Percentiles rank a stretch among this genome's conserved stretches.
Evolutionary conservation across 2,113 vertebrate species (phyloP).

Genomic region (Sigmodon hispidus): DNA sequence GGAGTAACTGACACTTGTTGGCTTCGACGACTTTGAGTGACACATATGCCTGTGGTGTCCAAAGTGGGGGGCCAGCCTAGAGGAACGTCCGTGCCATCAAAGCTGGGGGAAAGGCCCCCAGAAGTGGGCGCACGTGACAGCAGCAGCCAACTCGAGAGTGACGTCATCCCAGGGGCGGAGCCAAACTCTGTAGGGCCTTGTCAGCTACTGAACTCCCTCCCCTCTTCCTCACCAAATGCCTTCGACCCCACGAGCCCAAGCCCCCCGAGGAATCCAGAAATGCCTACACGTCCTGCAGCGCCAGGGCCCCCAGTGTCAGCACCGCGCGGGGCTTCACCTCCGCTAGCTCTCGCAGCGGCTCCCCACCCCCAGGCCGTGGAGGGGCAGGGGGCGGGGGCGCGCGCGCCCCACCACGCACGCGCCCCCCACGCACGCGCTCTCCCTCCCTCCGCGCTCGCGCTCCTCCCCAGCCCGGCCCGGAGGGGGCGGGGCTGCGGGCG

Average conservation of each 20-base stretch:
- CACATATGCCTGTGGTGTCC: neutral
- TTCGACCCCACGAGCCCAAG: neutral
- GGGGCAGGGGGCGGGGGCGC: constrained; percentile 70
- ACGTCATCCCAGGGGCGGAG: constrained; percentile 73
- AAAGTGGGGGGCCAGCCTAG: neutral
- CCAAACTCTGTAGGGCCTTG: constrained; percentile 50
- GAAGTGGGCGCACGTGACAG: constrained; percentile 74
- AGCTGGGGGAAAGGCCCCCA: constrained; percentile 43
- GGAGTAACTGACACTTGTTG: neutral
- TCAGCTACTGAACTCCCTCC: neutral
- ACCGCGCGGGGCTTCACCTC: accelerated
- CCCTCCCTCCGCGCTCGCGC: constrained; percentile 71
- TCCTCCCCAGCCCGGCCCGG: constrained; percentile 65
- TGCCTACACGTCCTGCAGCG: neutral
- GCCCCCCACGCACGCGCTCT: constrained; percentile 78
- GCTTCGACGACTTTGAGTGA: neutral
- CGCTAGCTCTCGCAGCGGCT: neutral
- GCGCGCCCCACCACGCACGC: constrained; percentile 54
- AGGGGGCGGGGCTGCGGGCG: constrained; percentile 78
- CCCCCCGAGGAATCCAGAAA: constrained; percentile 20
- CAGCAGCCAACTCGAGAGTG: constrained; percentile 70
- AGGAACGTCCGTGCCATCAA: constrained; percentile 20
- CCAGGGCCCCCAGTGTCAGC: neutral
- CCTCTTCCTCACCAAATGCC: neutral
- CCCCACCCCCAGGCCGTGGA: constrained; percentile 55